A percentile compares a stretch with the other conserved stretches of the same genome.
Conservation (phyloP, 2,888 invertebrate genomes). For the Alloplasta piceator region DNA sequence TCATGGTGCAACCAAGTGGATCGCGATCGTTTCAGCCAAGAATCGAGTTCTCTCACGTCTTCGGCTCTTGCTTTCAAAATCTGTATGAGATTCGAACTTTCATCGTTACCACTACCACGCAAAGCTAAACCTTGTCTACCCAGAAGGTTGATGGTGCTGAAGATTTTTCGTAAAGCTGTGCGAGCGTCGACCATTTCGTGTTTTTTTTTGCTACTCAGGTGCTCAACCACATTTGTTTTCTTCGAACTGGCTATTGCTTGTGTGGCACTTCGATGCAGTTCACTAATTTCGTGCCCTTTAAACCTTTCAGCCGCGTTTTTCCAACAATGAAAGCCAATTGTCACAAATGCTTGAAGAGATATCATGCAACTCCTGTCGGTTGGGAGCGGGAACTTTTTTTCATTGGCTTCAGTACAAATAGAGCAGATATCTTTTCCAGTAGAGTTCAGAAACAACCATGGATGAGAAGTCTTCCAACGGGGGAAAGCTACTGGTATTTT, state of each 20-base stretch:
- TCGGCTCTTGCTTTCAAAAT: constrained; percentile 60
- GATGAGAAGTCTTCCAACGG: neutral
- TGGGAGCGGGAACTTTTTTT: constrained; percentile 46
- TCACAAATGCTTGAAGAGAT: constrained; percentile 53
- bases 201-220: constrained; percentile 45
- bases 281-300: constrained; percentile 47
- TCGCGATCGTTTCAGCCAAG: constrained; percentile 49
- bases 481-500: constrained; percentile 13
- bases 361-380: constrained; percentile 19
- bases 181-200: constrained; percentile 50
- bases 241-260: constrained; percentile 40
- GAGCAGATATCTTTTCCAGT: constrained; percentile 41
- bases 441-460: constrained; percentile 35
- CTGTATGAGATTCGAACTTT: constrained; percentile 61
- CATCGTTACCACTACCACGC: constrained; percentile 46
- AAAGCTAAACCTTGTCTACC: constrained; percentile 49
- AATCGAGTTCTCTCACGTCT: constrained; percentile 59
- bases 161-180: constrained; percentile 52
- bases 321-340: constrained; percentile 55
- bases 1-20: constrained; percentile 61
- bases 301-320: constrained; percentile 53
- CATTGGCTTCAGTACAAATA: constrained; percentile 38
- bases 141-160: constrained; percentile 42
- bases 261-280: constrained; percentile 46
- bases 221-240: constrained; percentile 26